Evolutionary conservation across 2,113 vertebrate species (phyloP), one percentile per base, ranked within the genome.

Genomic region (Zosterops pallidus): DNA sequence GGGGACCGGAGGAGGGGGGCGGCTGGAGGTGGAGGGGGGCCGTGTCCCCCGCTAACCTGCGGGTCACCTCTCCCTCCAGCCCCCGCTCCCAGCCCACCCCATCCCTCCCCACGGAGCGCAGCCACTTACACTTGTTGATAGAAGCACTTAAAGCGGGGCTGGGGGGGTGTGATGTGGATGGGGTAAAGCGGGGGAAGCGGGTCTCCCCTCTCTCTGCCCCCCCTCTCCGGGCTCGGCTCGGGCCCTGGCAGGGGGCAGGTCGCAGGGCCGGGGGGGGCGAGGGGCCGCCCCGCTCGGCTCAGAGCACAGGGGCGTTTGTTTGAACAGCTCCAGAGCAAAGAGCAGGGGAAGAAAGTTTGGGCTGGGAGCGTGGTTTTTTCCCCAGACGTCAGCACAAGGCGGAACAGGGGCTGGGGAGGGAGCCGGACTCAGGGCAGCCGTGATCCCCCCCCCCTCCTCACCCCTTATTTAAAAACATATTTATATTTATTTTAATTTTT

Each of bases 361-460:
- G 91, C 50, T 92, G 93, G 93, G 93, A 89, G 93, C 89, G 93
- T 83, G 78, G 65, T 92, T 94, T 88, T 89, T 84, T 80, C 93
- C 93, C 96, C 96, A 97, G 95, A 97, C 97, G 97, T 96, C 97
- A 97, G 97, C 97, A 96, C 94, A 94, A 96, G 96, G 97, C 95
- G 96, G 92, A 94, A 71, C 93, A 77, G 77, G 90, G 83, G 76
- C 83, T 87, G 89, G 91, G 94, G 68, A 88, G 78, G 91, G 85
- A 78, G 86, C 78, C 42, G 85, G 75, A 49, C 68, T 91, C 89
- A 68, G 67, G 78, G 68, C 31, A 79, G 89, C 79, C 16, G 83
- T 24, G 83, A 72, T 35, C 1, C 9, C 26, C 14, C n/a, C 7
- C 37, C 37, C 37, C 37, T 37, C 37, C 37, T 37, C 37, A 37